Conservation (phyloP, 1,140 invertebrate species). For the Yoshiicerus persimilis region DNA sequence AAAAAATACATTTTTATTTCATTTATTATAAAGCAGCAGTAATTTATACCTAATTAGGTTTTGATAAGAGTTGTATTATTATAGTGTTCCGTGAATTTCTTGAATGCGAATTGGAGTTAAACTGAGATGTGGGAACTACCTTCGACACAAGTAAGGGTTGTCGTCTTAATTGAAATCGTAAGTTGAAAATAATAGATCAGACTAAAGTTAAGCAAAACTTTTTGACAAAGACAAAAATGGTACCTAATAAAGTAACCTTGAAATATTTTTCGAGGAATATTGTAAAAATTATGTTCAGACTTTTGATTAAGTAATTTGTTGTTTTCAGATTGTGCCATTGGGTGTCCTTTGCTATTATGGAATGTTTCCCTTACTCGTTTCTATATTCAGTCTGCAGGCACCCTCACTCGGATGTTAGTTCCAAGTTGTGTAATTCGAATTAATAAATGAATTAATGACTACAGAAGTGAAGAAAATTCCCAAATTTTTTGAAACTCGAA, state of each 20-base stretch:
- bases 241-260: not conserved
- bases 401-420: not conserved
- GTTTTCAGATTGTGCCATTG: not conserved
- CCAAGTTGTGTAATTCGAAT: not conserved
- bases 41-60: no score
- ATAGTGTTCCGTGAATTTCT: no score
- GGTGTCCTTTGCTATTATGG: not conserved
- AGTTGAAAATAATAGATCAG: not conserved
- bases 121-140: not conserved
- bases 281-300: no score
- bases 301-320: no score
- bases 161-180: not conserved
- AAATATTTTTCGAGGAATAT: no score
- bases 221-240: not conserved
- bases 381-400: not conserved
- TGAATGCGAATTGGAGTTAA: no score
- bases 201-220: not conserved
- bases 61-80: no score
- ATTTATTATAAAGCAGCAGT: no score
- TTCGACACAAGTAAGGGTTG: not conserved
- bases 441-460: not conserved
- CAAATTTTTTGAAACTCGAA: not conserved
- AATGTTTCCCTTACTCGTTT: not conserved
- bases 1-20: no score
- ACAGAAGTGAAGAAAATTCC: not conserved